phyloP scores from a whole-genome alignment of 2,888 invertebrate species.

The Amphipyra tragopoginis region DNA sequence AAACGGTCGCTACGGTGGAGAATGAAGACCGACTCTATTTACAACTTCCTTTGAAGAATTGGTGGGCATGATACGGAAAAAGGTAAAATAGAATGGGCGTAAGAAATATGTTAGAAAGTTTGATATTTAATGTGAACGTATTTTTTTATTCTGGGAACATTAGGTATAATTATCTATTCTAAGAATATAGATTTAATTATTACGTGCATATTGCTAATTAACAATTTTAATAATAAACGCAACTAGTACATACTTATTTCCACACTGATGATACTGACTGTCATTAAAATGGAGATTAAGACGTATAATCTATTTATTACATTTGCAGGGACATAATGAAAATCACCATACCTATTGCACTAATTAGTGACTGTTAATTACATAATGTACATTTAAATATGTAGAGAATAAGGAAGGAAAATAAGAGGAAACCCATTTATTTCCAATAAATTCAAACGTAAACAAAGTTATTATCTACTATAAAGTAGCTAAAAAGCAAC shows the following conservation, averaged over 20 bases:
- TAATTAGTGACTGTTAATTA: constrained; percentile 12
- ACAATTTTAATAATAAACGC: neutral
- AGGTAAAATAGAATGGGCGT: constrained; percentile 23
- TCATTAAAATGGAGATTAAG: constrained; percentile 10
- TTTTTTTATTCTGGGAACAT: constrained; percentile 1
- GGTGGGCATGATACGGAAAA: constrained; percentile 59
- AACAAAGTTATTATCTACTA: too few species aligned
- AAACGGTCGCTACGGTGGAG: constrained; percentile 44
- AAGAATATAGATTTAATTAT: too few species aligned
- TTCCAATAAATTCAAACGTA: constrained; percentile 1
- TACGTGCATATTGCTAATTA: too few species aligned
- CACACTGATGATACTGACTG: neutral
- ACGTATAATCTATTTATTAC: neutral
- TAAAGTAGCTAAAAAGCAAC: too few species aligned
- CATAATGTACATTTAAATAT: constrained; percentile 12
- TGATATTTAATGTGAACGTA: neutral
- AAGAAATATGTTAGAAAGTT: constrained; percentile 14
- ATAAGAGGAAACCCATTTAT: constrained; percentile 27
- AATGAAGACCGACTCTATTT: constrained; percentile 69
- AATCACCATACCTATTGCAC: neutral
- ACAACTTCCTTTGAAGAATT: constrained; percentile 74
- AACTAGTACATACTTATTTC: neutral
- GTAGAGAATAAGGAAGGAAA: constrained; percentile 38
- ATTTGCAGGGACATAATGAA: too few species aligned
- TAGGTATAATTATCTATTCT: too few species aligned